Conservation (phyloP, 2,888 invertebrate species). For the Idaea aversata region DNA sequence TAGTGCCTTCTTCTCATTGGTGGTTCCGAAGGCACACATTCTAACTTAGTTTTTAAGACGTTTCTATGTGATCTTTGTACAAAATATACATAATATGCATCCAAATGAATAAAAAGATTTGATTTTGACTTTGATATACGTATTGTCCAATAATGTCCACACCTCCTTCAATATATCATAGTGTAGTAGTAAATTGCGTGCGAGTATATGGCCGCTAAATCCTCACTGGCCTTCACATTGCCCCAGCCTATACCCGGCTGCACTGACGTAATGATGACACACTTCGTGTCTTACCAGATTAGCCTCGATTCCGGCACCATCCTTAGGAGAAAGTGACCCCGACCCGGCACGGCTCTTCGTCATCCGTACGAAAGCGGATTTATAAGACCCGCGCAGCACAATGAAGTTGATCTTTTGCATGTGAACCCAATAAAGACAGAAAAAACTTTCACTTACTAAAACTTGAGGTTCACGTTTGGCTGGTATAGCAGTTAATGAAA, state of each 20-base stretch:
- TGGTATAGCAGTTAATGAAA: not conserved
- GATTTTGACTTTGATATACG: too few species aligned
- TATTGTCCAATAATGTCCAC: too few species aligned
- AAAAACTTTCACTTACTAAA: constrained; percentile 11
- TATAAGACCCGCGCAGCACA: constrained; percentile 5
- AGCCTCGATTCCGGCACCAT: constrained; percentile 34
- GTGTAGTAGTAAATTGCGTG: not conserved
- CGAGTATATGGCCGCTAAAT: constrained; percentile 49
- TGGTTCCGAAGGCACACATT: too few species aligned
- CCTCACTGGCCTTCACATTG: constrained; percentile 69
- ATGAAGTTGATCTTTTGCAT: constrained; percentile 10
- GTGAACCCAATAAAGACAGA: constrained; percentile 7
- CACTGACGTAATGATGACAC: constrained; percentile 51
- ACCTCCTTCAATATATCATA: too few species aligned
- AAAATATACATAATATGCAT: too few species aligned
- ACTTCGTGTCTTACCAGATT: constrained; percentile 34
- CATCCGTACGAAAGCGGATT: constrained; percentile 9
- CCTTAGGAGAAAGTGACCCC: constrained; percentile 45
- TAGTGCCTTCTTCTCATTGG: too few species aligned
- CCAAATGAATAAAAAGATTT: too few species aligned
- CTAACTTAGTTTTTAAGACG: too few species aligned
- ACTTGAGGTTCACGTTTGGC: not conserved
- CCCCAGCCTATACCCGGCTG: constrained; percentile 44
- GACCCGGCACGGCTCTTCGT: constrained; percentile 12
- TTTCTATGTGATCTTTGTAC: too few species aligned